Conservation (phyloP, 2,113 vertebrate species). For the Tenebrosternarchus preto region DNA sequence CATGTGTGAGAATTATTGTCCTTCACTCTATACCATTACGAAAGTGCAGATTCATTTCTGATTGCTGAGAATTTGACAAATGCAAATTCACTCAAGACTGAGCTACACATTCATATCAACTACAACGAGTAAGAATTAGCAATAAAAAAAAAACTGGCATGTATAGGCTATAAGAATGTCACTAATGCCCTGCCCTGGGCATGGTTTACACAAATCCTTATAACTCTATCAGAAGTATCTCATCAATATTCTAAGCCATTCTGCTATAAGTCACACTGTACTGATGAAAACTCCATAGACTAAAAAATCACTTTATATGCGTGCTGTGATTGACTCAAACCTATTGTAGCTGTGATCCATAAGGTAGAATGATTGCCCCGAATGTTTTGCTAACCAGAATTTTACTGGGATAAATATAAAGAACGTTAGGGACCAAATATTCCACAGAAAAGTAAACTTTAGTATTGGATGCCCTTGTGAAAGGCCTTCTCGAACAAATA, state of each 20-base stretch:
- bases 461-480: constrained; percentile 72
- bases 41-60: neutral
- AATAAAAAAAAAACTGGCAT: too few relatives aligned
- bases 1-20: neutral
- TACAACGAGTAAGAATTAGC: too few relatives aligned
- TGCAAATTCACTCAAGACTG: too few relatives aligned
- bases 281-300: neutral
- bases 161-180: too few relatives aligned
- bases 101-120: too few relatives aligned
- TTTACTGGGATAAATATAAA: constrained; percentile 19
- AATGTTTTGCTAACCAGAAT: constrained; percentile 18
- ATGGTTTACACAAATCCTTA: too few relatives aligned
- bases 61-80: neutral
- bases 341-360: neutral
- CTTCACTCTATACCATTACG: neutral
- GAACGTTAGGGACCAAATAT: neutral
- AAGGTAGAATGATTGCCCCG: constrained; percentile 6
- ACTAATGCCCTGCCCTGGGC: too few relatives aligned
- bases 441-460: constrained; percentile 63
- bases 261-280: neutral
- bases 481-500: constrained; percentile 75
- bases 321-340: too few relatives aligned
- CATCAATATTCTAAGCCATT: neutral
- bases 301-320: too few relatives aligned
- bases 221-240: too few relatives aligned